phyloP scores from a whole-genome alignment of 2,888 invertebrate genomes.

The Perithous albicinctus region DNA sequence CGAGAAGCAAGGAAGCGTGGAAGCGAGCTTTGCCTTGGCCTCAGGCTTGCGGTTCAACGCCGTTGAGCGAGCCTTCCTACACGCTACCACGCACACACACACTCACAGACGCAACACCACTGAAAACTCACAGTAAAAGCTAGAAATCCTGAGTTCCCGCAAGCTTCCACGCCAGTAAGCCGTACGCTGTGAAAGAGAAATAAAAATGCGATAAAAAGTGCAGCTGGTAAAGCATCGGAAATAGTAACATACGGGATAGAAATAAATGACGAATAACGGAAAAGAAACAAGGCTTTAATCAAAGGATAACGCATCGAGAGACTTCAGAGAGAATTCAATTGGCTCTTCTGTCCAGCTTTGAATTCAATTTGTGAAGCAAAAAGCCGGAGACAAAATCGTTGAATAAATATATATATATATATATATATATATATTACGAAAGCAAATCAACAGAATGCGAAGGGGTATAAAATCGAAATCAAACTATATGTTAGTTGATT shows the following conservation, averaged over 20 bases:
- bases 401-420: too few species aligned
- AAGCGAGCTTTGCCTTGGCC: constrained; percentile 42
- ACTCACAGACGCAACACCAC: too few species aligned
- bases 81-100: constrained; percentile 11
- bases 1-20: constrained; percentile 37
- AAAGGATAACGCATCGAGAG: neutral
- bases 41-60: constrained; percentile 52
- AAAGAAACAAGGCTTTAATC: neutral
- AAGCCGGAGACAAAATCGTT: too few species aligned
- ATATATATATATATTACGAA: too few species aligned
- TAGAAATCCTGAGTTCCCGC: neutral
- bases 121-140: neutral
- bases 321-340: neutral
- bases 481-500: too few species aligned
- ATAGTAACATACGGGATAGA: neutral
- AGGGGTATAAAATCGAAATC: too few species aligned
- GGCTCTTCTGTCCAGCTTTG: neutral
- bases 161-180: neutral
- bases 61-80: constrained; percentile 19
- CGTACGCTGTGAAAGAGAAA: neutral
- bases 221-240: neutral
- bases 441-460: too few species aligned
- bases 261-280: neutral
- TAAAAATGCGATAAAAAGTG: neutral
- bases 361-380: too few species aligned